phyloP scores from a whole-genome alignment of 1,140 invertebrate genomes.

The Caenorhabditis remanei region DNA sequence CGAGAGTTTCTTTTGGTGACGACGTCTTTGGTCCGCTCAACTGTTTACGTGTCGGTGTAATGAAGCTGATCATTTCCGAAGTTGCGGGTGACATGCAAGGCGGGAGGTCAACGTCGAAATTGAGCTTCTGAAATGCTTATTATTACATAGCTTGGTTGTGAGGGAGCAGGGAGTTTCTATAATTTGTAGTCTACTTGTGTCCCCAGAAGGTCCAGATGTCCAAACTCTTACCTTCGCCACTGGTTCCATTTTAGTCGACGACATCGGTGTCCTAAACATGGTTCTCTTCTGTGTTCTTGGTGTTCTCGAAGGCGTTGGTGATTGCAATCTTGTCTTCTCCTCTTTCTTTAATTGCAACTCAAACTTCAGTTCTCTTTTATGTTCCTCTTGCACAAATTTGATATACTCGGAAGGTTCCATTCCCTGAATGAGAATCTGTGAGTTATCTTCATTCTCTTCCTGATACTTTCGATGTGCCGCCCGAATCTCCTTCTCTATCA shows the following conservation, averaged over 20 bases:
- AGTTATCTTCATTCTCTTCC: not conserved
- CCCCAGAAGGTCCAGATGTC: too few relatives aligned
- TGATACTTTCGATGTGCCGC: not conserved
- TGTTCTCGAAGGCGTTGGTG: not conserved
- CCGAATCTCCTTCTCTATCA: not conserved
- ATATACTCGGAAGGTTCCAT: not conserved
- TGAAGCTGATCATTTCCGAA: conserved; percentile 47
- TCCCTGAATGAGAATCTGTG: not conserved
- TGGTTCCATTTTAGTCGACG: conserved; percentile 17
- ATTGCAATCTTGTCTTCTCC: conserved; percentile 13
- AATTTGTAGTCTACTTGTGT: too few relatives aligned
- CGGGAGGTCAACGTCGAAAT: conserved; percentile 13
- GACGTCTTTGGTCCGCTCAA: not conserved
- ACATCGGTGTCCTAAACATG: conserved; percentile 13
- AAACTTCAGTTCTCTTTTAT: conserved; percentile 19
- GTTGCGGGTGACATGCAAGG: conserved; percentile 25
- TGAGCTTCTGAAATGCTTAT: conserved; percentile 15
- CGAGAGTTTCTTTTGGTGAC: not conserved
- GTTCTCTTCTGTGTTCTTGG: conserved; percentile 34
- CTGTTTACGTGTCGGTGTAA: not conserved
- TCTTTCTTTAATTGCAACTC: conserved; percentile 8
- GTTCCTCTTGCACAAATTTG: conserved; percentile 1
- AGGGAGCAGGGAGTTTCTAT: too few relatives aligned
- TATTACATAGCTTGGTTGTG: not conserved
- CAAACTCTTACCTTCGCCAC: conserved; percentile 1